A percentile compares a stretch with the other conserved stretches of the same genome.
Conservation (phyloP, 2,797 vertebrate genomes). For the Spea hammondii region DNA sequence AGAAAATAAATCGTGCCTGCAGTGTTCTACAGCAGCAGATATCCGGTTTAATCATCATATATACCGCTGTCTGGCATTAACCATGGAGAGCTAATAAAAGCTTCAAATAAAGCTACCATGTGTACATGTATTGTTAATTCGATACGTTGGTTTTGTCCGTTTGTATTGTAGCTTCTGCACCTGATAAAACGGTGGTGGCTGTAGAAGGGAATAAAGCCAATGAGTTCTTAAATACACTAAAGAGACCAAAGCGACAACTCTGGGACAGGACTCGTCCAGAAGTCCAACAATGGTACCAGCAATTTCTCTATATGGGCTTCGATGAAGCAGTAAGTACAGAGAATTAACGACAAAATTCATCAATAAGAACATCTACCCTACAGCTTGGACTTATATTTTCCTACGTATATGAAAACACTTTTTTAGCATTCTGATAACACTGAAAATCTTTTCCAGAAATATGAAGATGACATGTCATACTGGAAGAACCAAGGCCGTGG, state of each 20-base stretch:
- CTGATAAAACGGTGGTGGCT: constrained; percentile 62
- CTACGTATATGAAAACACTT: too few relatives aligned
- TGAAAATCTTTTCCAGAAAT: constrained; percentile 72
- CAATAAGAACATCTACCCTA: too few relatives aligned
- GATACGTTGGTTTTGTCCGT: background rate
- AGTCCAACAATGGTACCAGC: constrained; percentile 92
- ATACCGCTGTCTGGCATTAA: too few relatives aligned
- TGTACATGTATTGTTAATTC: background rate
- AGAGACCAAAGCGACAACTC: constrained; percentile 78
- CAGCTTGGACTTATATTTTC: too few relatives aligned
- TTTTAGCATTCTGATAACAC: background rate
- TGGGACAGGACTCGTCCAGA: constrained; percentile 86
- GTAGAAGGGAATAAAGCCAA: constrained; percentile 76
- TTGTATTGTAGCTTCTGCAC: constrained; percentile 59
- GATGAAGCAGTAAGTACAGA: constrained; percentile 81
- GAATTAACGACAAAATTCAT: background rate
- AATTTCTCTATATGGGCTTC: constrained; percentile 88
- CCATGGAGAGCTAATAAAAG: too few relatives aligned
- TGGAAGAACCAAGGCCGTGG: constrained; percentile 80
- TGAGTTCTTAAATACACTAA: constrained; percentile 78
- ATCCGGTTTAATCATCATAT: too few relatives aligned
- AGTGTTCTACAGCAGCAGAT: too few relatives aligned
- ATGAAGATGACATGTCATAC: constrained; percentile 86
- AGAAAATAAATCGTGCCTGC: too few relatives aligned
- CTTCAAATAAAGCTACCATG: too few relatives aligned